Evolutionary conservation across 2,888 invertebrate genomes (phyloP), one percentile per base, ranked within the genome.

Genomic region (Thera britannica): DNA sequence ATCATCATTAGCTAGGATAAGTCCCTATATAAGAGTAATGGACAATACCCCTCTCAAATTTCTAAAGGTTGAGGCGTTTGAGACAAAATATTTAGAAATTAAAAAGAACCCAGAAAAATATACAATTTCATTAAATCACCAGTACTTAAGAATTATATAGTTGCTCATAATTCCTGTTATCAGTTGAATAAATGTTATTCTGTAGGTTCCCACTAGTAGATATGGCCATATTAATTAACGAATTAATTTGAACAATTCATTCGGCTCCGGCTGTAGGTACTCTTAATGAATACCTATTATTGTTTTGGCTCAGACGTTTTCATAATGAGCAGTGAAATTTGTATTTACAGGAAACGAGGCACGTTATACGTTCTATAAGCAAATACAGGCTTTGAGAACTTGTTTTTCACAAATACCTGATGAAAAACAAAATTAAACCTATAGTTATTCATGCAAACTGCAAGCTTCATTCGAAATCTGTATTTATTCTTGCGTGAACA

Each of bases 161-260:
- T 23, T 23, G 23, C 1, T 23, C 23, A 23, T 23, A 23, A 23
- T 23, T 23, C 9, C 34, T 34, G 34, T 52, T 52, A 9, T 52
- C 34, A 34, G 51, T 51, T 5, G 51, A 6, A 51, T 23, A 23
- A 12, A 23, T 51, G 12, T 51, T 12, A 7, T 51, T 51, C 7
- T 0, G 6, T 23, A 51, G 52, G 52, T 52, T 51, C 11, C 55
- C 9, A 9, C 34, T 46, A 35, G 35, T 48, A 58, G 23, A 23
- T 23, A 23, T 12, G 36, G 62, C 55, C 46, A 58, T 52, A 63
- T 57, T 63, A 51, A 58, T 63, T 58, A 63, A 5, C 58, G 23
- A 23, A 36, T 59, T 65, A 48, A 58, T 65, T 65, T 49, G 56
- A 63, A 60, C 64, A 68, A 64, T 60, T 52, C 12, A 38, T 51